Conservation (phyloP, 2,888 invertebrate genomes). For the Orchesellides sinensis region DNA sequence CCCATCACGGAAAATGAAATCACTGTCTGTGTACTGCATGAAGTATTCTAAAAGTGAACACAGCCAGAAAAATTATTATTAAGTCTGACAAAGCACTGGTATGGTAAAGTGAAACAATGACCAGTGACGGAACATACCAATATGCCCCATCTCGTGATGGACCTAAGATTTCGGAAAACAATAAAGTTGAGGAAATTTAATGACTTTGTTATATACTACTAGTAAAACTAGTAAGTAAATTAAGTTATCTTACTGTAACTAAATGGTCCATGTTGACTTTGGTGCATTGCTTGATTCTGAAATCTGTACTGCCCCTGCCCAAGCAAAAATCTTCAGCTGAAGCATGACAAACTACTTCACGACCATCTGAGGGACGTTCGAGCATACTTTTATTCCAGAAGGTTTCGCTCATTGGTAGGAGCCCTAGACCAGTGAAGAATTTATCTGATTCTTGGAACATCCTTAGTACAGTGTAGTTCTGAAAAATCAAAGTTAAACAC, state of each 20-base stretch:
- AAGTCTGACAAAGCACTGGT: no score
- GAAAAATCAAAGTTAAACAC: background rate
- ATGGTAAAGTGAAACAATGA: no score
- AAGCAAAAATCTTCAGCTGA: constrained; percentile 72
- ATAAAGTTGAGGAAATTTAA: no score
- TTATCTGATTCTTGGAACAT: constrained; percentile 82
- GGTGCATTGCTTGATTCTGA: constrained; percentile 76
- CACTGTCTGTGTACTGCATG: constrained; percentile 85
- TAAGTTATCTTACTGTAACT: constrained; percentile 45
- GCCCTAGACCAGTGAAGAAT: constrained; percentile 88
- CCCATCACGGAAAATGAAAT: constrained; percentile 85
- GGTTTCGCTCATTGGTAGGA: constrained; percentile 87
- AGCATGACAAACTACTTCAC: constrained; percentile 78
- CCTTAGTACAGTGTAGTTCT: constrained; percentile 69
- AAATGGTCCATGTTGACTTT: constrained; percentile 76
- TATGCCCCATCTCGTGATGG: constrained; percentile 92
- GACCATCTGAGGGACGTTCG: constrained; percentile 84
- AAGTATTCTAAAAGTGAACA: constrained; percentile 81
- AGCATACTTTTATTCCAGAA: constrained; percentile 93
- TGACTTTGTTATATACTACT: no score
- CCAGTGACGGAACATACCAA: no score
- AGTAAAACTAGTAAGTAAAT: no score
- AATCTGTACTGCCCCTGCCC: constrained; percentile 68
- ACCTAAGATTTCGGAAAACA: no score
- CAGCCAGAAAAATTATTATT: no score